phyloP scores from a whole-genome alignment of 1,140 invertebrate genomes.

The Ditylenchus dipsaci region DNA sequence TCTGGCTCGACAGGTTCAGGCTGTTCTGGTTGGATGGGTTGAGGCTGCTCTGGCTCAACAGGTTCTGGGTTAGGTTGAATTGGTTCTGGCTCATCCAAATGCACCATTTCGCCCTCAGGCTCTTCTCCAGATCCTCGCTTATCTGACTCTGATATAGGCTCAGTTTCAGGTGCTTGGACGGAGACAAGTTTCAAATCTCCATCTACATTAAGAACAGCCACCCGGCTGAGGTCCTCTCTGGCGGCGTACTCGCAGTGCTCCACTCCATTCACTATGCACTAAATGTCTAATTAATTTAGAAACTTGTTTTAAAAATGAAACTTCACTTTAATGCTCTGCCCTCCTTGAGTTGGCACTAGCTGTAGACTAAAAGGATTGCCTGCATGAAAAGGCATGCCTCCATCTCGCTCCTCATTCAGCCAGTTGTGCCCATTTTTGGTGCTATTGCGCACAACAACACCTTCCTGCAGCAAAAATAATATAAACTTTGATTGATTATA shows the following conservation, averaged over 20 bases:
- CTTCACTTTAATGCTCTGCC: constrained; percentile 4
- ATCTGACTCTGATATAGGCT: background rate
- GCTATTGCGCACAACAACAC: constrained; percentile 18
- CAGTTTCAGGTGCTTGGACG: background rate
- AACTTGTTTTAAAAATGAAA: background rate
- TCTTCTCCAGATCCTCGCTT: background rate
- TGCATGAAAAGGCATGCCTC: constrained; percentile 14
- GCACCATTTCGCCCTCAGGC: background rate
- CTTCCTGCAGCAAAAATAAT: constrained; percentile 8
- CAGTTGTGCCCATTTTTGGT: constrained; percentile 14
- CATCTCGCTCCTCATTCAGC: constrained; percentile 18
- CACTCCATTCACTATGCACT: constrained; percentile 18
- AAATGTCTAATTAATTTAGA: background rate
- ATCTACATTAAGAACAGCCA: background rate
- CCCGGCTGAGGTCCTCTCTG: constrained; percentile 5
- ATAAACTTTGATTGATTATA: background rate
- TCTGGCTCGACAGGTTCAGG: background rate
- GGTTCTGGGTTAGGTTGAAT: too few relatives aligned
- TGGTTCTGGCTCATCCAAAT: background rate
- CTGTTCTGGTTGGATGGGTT: background rate
- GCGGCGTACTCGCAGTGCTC: constrained; percentile 13
- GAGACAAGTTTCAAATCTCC: constrained; percentile 10
- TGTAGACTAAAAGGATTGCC: constrained; percentile 11
- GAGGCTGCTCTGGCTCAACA: background rate
- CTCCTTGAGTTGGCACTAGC: background rate